A percentile compares a stretch with the other conserved stretches of the same genome.
Conservation (phyloP, 2,113 vertebrate genomes). For the Ptyas mucosa region DNA sequence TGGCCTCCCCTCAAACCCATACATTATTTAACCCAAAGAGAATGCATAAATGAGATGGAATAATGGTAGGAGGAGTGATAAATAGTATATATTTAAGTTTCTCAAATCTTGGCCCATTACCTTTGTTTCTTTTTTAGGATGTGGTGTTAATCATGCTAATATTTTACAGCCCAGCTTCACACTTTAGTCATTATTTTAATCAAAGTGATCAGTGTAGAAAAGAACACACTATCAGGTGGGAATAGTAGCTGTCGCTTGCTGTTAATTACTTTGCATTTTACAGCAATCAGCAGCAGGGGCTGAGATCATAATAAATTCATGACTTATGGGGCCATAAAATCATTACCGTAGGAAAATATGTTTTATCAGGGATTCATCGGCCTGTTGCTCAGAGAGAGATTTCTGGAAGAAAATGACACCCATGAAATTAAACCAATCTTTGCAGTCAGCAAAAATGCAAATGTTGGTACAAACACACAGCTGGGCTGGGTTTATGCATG, state of each 20-base stretch:
- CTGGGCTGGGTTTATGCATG: background rate
- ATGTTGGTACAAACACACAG: conserved; percentile 64
- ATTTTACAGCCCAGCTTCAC: conserved; percentile 74
- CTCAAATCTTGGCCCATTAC: conserved; percentile 60
- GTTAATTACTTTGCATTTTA: conserved; percentile 84
- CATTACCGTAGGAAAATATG: conserved; percentile 82
- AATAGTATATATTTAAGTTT: conserved; percentile 49
- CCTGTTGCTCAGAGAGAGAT: conserved; percentile 77
- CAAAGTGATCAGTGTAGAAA: conserved; percentile 74
- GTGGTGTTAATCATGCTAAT: conserved; percentile 78
- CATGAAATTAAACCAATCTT: conserved; percentile 79
- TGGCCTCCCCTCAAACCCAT: conserved; percentile 59
- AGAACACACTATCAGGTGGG: conserved; percentile 78
- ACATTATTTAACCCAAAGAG: conserved; percentile 70
- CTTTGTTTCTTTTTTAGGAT: conserved; percentile 79
- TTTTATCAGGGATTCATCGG: conserved; percentile 77
- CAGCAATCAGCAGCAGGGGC: conserved; percentile 80
- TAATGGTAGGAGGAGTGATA: conserved; percentile 51
- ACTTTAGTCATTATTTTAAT: conserved; percentile 81
- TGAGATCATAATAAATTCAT: conserved; percentile 85
- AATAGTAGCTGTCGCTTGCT: conserved; percentile 75
- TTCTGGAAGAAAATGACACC: conserved; percentile 83
- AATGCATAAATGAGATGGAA: conserved; percentile 71
- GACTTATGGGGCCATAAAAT: conserved; percentile 84
- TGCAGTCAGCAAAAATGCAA: conserved; percentile 81